Evolutionary conservation across 2,888 invertebrate species (phyloP).

Genomic region (Polymixis lichenea): DNA sequence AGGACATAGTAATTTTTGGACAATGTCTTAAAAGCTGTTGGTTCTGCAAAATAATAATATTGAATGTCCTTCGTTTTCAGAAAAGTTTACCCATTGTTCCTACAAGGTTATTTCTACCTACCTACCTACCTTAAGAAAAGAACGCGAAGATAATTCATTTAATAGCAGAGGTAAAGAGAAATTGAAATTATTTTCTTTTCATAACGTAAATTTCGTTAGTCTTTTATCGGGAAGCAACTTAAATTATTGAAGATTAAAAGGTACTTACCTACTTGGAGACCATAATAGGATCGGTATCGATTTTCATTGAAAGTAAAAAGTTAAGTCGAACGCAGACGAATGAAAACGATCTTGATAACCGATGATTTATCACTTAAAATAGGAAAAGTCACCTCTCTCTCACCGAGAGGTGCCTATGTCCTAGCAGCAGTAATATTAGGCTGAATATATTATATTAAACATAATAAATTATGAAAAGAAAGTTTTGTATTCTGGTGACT

Average conservation of each 20-base stretch:
- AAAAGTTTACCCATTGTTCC: background rate
- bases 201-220: slow-evolving; percentile 40
- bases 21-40: too few species aligned
- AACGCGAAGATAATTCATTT: slow-evolving; percentile 26
- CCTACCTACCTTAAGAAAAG: slow-evolving; percentile 6
- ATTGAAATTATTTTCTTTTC: slow-evolving; percentile 47
- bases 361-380: background rate
- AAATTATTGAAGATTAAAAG: slow-evolving; percentile 46
- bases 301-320: background rate
- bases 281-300: slow-evolving; percentile 16
- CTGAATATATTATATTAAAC: too few species aligned
- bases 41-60: background rate
- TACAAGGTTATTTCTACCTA: background rate
- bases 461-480: background rate
- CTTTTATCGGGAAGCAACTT: slow-evolving; percentile 26
- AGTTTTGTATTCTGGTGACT: background rate
- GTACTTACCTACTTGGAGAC: background rate
- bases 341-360: background rate
- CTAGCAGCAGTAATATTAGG: background rate
- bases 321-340: background rate
- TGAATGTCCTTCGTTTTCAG: background rate
- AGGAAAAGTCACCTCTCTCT: background rate
- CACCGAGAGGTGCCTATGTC: background rate
- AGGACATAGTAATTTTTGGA: background rate
- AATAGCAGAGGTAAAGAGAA: slow-evolving; percentile 19